phyloP scores from a whole-genome alignment of 2,888 invertebrate species.

The Incurvaria masculella region DNA sequence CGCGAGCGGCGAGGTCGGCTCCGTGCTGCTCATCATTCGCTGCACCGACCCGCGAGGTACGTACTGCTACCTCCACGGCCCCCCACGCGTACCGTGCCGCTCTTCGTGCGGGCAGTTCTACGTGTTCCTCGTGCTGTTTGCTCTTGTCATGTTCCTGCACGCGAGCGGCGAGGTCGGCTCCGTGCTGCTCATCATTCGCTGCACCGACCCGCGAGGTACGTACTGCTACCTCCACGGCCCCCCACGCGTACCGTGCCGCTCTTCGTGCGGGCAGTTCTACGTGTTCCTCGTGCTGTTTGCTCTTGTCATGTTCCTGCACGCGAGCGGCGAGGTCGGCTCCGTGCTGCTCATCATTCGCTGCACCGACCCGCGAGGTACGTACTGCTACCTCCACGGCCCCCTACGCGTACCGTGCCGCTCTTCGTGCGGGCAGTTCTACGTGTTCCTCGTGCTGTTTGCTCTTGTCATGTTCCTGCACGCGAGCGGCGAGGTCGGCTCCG shows the following conservation, averaged over 20 bases:
- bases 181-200: constrained; percentile 84
- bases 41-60: constrained; percentile 85
- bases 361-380: constrained; percentile 80
- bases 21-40: constrained; percentile 84
- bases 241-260: too few relatives aligned
- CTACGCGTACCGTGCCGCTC: too few relatives aligned
- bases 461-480: constrained; percentile 89
- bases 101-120: constrained; percentile 76
- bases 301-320: constrained; percentile 86
- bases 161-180: constrained; percentile 92
- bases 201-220: constrained; percentile 83
- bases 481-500: constrained; percentile 89
- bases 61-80: too few relatives aligned
- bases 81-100: too few relatives aligned
- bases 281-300: constrained; percentile 80
- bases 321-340: constrained; percentile 89
- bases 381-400: too few relatives aligned
- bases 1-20: constrained; percentile 90
- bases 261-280: constrained; percentile 75
- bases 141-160: constrained; percentile 86
- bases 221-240: too few relatives aligned
- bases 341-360: constrained; percentile 88
- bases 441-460: constrained; percentile 79
- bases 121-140: constrained; percentile 77
- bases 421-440: constrained; percentile 74